These are phyloP conservation scores for Paguma larvata DNA, from an alignment of 2,797 vertebrate species.

Conservation along the genomic window DNA sequence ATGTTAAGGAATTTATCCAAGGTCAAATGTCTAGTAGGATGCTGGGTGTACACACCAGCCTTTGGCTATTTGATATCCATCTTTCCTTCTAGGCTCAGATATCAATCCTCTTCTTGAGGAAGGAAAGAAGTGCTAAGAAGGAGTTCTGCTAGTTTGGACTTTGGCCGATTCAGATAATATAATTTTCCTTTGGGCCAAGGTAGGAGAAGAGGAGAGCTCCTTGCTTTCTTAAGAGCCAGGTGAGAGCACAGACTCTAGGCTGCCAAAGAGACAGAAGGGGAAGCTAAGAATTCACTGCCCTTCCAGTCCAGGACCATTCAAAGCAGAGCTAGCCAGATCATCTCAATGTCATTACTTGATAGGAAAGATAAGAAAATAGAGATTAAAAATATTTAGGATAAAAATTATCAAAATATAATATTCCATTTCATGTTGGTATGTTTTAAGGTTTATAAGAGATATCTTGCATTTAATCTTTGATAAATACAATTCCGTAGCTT, in stretches of 20 bases:
- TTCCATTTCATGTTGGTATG: neutral
- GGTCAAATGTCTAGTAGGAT: neutral
- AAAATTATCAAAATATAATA: neutral
- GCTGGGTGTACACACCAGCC: neutral
- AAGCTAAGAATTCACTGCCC: neutral
- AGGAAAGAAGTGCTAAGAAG: neutral
- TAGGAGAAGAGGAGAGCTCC: neutral
- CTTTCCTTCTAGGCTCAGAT: neutral
- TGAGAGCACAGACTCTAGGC: neutral
- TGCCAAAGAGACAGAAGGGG: slow-evolving; percentile 24
- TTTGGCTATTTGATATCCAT: neutral
- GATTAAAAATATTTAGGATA: neutral
- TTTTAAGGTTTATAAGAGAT: neutral
- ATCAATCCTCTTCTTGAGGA: neutral
- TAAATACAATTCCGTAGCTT: neutral
- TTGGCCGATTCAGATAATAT: neutral
- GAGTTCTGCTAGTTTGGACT: neutral
- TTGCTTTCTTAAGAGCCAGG: neutral
- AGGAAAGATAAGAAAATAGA: neutral
- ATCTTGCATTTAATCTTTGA: slow-evolving; percentile 21
- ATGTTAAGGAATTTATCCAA: neutral
- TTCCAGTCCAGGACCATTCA: neutral
- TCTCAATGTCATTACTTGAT: neutral
- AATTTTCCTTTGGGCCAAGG: neutral
- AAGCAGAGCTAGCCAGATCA: neutral